Conservation (phyloP, 2,797 vertebrate genomes). For the Xyrichtys novacula region DNA sequence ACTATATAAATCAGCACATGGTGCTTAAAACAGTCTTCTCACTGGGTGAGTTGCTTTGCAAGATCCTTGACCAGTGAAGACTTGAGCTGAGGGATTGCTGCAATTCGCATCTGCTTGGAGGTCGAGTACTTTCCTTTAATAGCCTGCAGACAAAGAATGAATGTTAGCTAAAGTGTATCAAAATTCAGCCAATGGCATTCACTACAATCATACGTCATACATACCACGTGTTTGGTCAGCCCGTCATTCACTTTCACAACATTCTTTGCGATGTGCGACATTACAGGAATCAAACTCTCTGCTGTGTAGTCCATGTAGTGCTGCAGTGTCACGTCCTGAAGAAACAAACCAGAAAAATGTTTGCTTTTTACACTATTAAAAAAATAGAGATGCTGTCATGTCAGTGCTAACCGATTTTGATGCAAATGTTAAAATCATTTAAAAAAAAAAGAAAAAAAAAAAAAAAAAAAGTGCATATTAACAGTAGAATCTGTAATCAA, state of each 20-base stretch:
- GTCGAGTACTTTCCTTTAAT: conserved; percentile 89
- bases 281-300: conserved; percentile 83
- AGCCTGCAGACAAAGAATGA: conserved; percentile 74
- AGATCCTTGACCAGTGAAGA: conserved; percentile 82
- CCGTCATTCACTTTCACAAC: conserved; percentile 84
- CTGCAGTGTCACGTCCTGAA: conserved; percentile 85
- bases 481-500: no score
- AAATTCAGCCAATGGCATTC: no score
- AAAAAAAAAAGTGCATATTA: no score
- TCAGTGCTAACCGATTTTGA: no score
- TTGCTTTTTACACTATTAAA: no score
- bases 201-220: background rate
- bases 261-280: conserved; percentile 91
- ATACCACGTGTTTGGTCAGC: conserved; percentile 86
- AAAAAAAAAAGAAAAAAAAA: no score
- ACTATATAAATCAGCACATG: conserved; percentile 65
- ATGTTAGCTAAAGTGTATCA: background rate
- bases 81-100: conserved; percentile 81
- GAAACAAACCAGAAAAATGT: background rate
- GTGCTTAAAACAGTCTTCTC: conserved; percentile 48
- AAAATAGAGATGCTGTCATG: no score
- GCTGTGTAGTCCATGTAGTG: conserved; percentile 85
- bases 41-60: conserved; percentile 74
- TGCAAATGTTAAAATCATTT: no score
- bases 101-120: conserved; percentile 84